Base-by-base conservation (phyloP, 2,888 invertebrate species). In the Diarsia dahlii region DNA sequence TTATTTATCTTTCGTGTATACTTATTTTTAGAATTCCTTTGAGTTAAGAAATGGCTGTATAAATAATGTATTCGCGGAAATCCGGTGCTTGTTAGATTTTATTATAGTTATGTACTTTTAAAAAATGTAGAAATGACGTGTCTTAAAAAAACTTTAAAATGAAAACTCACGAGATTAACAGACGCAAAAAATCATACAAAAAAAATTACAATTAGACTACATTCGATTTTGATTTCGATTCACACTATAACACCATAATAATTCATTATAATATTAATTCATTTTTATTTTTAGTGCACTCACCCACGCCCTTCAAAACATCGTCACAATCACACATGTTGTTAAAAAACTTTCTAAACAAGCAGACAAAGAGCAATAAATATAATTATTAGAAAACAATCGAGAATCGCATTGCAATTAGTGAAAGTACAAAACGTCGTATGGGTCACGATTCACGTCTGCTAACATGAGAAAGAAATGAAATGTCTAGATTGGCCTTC, bases 351-450 rank as follows among this genome's bases (percentile, higher is more conserved):
- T 88, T 88, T 88, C 85, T 84, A 85, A 85, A 78, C 66, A 28
- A 45, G 34, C 52, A 76, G 23, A 77, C 81, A 85, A 84, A 80
- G 80, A 83, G 72, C 69, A 68, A 85, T 85, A 81, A 79, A 84
- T 71, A 82, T 82, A 81, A 81, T 82, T 81, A 81, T 76, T 81
- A 84, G 78, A 84, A 82, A 76, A 87, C 76, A 80, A 84, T 74
- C 65, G 84, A 70, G 70, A 45, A 84, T 65, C 67, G 76, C 66
- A 78, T 71, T 82, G 76, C 79, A 87, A 80, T 82, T 76, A 84
- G 87, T 81, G 87, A 88, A 88, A 88, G 88, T 82, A 23, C 45
- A 6, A 15, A 60, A 52, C 46, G 58, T 34, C 46, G 64, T 60
- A 48, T 76, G 39, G 20, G 72, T 82, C 75, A 78, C 65, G 78